Percentiles rank a stretch among this genome's conserved stretches.
These are phyloP conservation scores for Eunapius fragilis DNA, from an alignment of 37 sponge, comb jelly and placozoan species.

Conservation along the genomic window DNA sequence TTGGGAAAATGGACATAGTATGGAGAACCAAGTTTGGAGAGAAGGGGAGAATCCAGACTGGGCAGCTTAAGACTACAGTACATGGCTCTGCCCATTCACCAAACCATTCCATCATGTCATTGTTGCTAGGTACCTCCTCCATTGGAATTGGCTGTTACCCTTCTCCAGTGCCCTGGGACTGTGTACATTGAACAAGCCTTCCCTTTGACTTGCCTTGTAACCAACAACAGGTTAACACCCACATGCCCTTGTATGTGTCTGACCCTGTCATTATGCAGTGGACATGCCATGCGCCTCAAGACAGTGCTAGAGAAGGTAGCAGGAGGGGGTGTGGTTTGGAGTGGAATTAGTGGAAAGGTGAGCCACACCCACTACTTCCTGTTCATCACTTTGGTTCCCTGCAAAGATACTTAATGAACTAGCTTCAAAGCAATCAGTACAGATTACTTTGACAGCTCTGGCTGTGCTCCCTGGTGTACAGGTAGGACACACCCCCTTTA, in stretches of 20 bases:
- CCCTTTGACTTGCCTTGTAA: constrained; percentile 36
- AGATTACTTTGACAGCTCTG: not conserved
- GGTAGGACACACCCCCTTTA: not conserved
- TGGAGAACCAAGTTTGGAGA: constrained; percentile 89
- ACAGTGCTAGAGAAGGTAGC: constrained; percentile 35
- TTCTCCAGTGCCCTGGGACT: constrained; percentile 37
- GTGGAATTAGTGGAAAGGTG: constrained; percentile 68
- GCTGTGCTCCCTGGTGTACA: not conserved
- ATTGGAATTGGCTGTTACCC: constrained; percentile 25
- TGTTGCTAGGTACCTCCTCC: constrained; percentile 37
- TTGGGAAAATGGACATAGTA: constrained; percentile 89
- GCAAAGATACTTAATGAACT: not conserved
- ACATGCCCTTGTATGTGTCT: not conserved
- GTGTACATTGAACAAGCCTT: constrained; percentile 63
- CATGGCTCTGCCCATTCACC: not conserved
- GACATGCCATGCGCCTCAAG: constrained; percentile 34
- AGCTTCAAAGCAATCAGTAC: not conserved
- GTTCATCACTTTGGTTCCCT: not conserved
- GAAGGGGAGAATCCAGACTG: constrained; percentile 85
- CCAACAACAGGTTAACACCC: constrained; percentile 57
- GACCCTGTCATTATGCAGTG: constrained; percentile 5
- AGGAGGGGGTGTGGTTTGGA: constrained; percentile 61
- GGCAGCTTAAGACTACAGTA: constrained; percentile 67
- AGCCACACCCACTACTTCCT: not conserved
- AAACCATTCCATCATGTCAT: not conserved